A percentile compares a stretch with the other conserved stretches of the same genome.
Conservation (phyloP, 2,888 invertebrate genomes). For the Oscheius myriophilus region DNA sequence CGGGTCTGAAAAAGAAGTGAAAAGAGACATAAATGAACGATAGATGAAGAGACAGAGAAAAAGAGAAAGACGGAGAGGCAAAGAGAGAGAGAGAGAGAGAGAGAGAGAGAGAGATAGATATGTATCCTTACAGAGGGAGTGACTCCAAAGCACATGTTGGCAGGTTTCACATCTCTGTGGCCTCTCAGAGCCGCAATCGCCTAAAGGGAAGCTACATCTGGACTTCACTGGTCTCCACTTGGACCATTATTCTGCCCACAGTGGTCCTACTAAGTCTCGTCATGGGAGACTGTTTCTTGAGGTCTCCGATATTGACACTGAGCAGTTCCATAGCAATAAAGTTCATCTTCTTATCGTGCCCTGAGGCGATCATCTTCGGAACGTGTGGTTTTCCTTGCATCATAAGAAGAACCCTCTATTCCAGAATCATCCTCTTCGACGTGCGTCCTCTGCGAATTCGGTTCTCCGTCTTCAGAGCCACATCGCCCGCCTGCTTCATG, state of each 20-base stretch:
- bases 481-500: constrained; percentile 41
- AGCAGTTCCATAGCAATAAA: constrained; percentile 60
- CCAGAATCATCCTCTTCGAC: constrained; percentile 56
- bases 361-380: constrained; percentile 52
- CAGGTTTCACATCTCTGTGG: constrained; percentile 58
- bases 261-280: constrained; percentile 46
- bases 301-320: constrained; percentile 58
- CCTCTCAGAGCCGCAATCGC: constrained; percentile 13
- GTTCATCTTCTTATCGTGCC: constrained; percentile 40
- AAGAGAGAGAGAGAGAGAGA: no score
- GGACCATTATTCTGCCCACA: constrained; percentile 41
- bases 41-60: no score
- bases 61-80: background rate
- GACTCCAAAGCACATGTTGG: constrained; percentile 61
- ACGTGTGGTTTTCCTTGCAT: constrained; percentile 58
- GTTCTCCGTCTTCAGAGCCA: constrained; percentile 59
- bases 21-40: no score
- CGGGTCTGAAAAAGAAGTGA: constrained; percentile 39
- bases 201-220: no score
- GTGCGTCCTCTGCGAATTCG: constrained; percentile 48
- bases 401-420: constrained; percentile 47
- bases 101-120: background rate
- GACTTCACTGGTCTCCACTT: no score
- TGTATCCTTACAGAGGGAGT: constrained; percentile 27
- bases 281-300: constrained; percentile 53